phyloP scores from a whole-genome alignment of 2,797 vertebrate genomes.

The Malurus splendens region DNA sequence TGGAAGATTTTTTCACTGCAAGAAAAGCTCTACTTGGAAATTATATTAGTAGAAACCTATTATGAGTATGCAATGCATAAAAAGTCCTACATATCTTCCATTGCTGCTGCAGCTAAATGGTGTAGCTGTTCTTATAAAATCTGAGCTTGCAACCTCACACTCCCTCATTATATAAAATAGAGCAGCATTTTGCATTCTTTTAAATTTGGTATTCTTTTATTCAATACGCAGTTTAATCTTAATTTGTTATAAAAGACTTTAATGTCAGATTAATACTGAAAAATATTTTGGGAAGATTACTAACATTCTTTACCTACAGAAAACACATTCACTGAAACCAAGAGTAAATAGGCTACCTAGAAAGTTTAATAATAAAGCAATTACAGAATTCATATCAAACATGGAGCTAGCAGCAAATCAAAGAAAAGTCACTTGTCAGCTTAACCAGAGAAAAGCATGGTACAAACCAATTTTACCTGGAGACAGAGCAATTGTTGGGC shows the following conservation, averaged over 20 bases:
- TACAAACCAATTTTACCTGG: conserved; percentile 80
- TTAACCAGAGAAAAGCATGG: neutral
- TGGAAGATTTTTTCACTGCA: conserved; percentile 26
- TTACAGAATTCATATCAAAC: neutral
- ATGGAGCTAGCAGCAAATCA: neutral
- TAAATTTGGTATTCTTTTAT: neutral
- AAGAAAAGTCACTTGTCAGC: neutral
- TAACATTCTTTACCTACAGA: neutral
- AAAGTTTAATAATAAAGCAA: neutral
- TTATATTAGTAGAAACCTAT: neutral
- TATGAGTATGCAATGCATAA: neutral
- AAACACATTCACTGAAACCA: neutral
- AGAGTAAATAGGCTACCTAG: neutral
- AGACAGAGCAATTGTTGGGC: conserved; percentile 86
- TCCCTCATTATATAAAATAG: neutral
- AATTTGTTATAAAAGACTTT: neutral
- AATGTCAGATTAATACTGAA: neutral
- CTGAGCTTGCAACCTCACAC: neutral
- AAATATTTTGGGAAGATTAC: neutral
- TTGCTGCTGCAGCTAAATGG: neutral
- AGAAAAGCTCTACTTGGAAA: neutral
- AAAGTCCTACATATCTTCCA: neutral
- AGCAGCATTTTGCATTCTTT: neutral
- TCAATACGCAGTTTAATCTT: neutral
- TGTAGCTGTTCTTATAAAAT: neutral